A percentile compares a stretch with the other conserved stretches of the same genome.
These are phyloP conservation scores for Neoarius graeffei DNA, from an alignment of 2,113 vertebrate genomes.

Conservation along the genomic window DNA sequence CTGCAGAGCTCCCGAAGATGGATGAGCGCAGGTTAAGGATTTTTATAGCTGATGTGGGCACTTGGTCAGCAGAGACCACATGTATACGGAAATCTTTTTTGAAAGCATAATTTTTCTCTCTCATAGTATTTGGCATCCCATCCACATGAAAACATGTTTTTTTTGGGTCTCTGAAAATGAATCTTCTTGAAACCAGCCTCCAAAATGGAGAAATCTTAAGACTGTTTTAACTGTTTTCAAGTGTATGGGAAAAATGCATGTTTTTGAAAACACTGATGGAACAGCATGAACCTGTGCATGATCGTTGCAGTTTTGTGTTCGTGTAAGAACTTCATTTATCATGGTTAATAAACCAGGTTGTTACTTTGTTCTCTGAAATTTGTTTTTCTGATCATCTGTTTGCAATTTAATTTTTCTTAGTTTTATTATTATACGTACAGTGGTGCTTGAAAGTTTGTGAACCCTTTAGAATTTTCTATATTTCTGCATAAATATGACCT, in stretches of 20 bases:
- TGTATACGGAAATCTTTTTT: not conserved
- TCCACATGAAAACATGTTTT: not conserved
- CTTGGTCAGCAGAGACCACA: not conserved
- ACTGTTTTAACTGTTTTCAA: too few relatives aligned
- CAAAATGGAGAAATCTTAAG: too few relatives aligned
- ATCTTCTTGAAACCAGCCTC: too few relatives aligned
- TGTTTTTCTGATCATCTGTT: not conserved
- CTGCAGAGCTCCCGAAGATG: not conserved
- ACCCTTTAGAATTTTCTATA: too few relatives aligned
- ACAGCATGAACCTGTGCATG: not conserved
- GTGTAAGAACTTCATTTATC: not conserved
- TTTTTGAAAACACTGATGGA: not conserved
- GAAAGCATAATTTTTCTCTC: not conserved
- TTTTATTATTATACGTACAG: not conserved
- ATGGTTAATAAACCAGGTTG: not conserved
- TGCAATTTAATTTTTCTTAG: not conserved
- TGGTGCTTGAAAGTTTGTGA: too few relatives aligned
- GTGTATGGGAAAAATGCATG: too few relatives aligned
- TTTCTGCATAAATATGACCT: too few relatives aligned
- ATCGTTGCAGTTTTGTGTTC: not conserved
- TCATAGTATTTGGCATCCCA: not conserved
- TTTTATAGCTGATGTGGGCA: constrained; percentile 3
- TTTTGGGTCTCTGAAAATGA: not conserved
- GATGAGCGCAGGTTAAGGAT: constrained; percentile 15
- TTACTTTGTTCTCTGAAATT: not conserved